phyloP scores from a whole-genome alignment of 92 coral and sea anemone species.

The Galaxea fascicularis region DNA sequence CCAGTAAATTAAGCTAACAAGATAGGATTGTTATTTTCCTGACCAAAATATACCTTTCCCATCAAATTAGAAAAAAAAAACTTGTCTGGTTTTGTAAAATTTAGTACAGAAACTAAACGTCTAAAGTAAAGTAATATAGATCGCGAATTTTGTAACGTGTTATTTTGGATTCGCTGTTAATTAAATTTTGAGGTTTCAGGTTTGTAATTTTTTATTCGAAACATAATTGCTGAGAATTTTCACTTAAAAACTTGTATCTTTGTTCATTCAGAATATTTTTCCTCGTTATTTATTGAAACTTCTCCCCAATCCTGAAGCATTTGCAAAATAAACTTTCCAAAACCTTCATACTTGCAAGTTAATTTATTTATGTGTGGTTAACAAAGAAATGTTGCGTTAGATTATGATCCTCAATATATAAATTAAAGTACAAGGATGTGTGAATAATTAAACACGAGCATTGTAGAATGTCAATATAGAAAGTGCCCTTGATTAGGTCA shows the following conservation, averaged over 20 bases:
- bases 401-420: not conserved
- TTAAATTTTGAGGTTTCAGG: conserved; percentile 20
- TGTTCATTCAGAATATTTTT: not conserved
- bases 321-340: not conserved
- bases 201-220: not conserved
- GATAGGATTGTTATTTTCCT: not conserved
- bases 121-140: too few species aligned
- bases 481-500: not conserved
- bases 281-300: not conserved
- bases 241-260: not conserved
- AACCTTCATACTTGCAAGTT: not conserved
- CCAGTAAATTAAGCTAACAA: not conserved
- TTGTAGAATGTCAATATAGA: not conserved
- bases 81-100: too few species aligned
- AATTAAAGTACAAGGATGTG: not conserved
- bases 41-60: not conserved
- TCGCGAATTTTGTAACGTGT: too few species aligned
- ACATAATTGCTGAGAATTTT: too few species aligned
- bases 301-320: too few species aligned
- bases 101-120: too few species aligned
- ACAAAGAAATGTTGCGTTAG: not conserved
- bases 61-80: too few species aligned
- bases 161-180: conserved; percentile 20
- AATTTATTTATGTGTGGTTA: conserved; percentile 7
- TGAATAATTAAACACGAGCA: not conserved